Base-by-base conservation (phyloP, 2,113 vertebrate species). In the Vimba vimba region DNA sequence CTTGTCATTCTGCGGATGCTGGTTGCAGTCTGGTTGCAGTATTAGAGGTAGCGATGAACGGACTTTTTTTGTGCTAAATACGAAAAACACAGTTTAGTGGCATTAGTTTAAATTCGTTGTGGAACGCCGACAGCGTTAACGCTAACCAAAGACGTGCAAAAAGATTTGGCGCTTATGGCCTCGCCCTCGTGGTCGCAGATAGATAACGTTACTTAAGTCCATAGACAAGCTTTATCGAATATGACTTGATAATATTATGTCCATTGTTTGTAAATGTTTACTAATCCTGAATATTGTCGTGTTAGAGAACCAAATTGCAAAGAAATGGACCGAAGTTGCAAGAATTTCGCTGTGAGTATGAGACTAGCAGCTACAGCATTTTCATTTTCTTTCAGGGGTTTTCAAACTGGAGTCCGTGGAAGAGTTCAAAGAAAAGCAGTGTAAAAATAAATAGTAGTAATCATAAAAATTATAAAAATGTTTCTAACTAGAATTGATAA, bases 291-390 rank as follows among this genome's bases (percentile, higher is more conserved):
- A 30, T 30, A 5, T 4, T n/a, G 74, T 52, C 50, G 25, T 50
- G 13, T 59, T 43, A 45, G 39, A 23, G 39, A 45, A 45, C 7
- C 43, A 66, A 66, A 30, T 1, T 10, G 6, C 4, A 3, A 68
- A 81, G 45, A 81, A 59, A 81, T 43, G 79, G 10, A 9, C n/a
- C n/a, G 8, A 81, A 64, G n/a, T 0, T 2, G 15, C 33, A 25
- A 8, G 4, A 21, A 4, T 11, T 3, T 45, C 4, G 17, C 4
- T 21, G 79, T 64, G 5, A 64, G 79, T 80, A 27, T 25, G 50
- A 59, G 2, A 6, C 0, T 6, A 1, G 1, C 1, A 9, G 0
- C 9, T 43, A 12, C 30, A 39, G 19, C 2, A 1, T 5, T 43
- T 71, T 43, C 2, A 1, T 5, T 43, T 71, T 43, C 0, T 8